A percentile compares a stretch with the other conserved stretches of the same genome.
Conservation (phyloP, 2,113 vertebrate genomes). For the Motacilla alba region DNA sequence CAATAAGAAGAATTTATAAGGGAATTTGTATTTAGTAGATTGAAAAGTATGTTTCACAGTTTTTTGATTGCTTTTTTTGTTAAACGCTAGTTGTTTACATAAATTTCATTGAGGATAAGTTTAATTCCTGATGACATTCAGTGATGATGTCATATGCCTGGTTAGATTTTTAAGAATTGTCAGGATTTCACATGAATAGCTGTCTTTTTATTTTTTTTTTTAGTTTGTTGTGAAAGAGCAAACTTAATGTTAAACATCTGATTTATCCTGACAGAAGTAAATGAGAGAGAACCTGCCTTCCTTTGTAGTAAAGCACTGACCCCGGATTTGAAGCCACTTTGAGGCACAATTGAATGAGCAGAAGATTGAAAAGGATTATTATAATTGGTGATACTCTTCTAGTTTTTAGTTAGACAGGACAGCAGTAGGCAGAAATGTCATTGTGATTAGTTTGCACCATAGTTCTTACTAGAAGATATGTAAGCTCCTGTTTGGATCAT, state of each 20-base stretch:
- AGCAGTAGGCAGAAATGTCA: constrained; percentile 35
- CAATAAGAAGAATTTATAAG: not conserved
- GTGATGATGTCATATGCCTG: not conserved
- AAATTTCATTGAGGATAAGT: not conserved
- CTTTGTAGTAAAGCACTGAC: constrained; percentile 22
- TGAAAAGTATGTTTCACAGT: not conserved
- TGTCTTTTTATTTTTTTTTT: not conserved
- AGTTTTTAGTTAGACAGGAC: not conserved
- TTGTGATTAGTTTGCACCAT: not conserved
- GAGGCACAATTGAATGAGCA: not conserved
- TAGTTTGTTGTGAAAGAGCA: not conserved
- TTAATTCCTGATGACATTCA: not conserved
- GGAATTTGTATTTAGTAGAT: not conserved
- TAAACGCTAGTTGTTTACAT: not conserved
- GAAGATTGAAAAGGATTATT: constrained; percentile 15
- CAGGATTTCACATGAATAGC: not conserved
- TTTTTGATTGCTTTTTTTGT: not conserved
- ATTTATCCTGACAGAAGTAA: constrained; percentile 3
- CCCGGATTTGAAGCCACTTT: not conserved
- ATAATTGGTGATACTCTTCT: not conserved
- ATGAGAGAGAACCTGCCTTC: not conserved
- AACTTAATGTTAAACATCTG: constrained; percentile 4
- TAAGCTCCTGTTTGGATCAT: constrained; percentile 25
- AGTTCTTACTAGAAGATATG: not conserved
- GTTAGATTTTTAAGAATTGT: not conserved